These are phyloP conservation scores for Lithobates pipiens DNA, from an alignment of 2,797 vertebrate genomes.

Conservation along the genomic window DNA sequence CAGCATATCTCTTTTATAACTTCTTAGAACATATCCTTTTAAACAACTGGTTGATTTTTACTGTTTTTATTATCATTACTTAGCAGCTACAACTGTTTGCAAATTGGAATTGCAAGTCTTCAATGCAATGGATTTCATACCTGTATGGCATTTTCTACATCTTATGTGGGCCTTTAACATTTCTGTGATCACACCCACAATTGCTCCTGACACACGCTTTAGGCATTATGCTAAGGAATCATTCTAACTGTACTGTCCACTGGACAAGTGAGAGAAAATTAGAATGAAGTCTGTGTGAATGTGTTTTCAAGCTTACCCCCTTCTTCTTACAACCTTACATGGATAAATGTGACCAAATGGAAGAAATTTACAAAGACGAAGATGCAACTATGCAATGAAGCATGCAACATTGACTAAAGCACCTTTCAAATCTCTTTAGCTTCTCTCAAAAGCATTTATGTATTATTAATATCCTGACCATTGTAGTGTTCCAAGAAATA, in stretches of 20 bases:
- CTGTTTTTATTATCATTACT: too few relatives aligned
- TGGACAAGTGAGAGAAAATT: neutral
- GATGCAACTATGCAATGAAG: conserved; percentile 11
- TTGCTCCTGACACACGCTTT: neutral
- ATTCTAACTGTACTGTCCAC: neutral
- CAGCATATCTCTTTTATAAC: too few relatives aligned
- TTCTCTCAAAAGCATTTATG: neutral
- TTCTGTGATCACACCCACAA: neutral
- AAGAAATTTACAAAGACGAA: neutral
- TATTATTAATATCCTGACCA: neutral
- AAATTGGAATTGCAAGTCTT: too few relatives aligned
- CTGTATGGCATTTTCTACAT: neutral
- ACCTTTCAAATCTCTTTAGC: neutral
- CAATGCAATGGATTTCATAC: neutral
- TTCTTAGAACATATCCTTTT: too few relatives aligned
- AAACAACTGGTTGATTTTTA: too few relatives aligned
- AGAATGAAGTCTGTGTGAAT: conserved; percentile 4
- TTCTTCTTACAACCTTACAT: conserved; percentile 16
- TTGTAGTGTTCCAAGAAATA: neutral
- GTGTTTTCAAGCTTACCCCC: neutral
- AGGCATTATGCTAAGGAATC: neutral
- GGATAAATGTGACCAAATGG: conserved; percentile 5
- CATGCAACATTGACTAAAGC: neutral
- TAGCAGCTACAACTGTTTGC: neutral
- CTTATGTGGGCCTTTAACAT: neutral